These are phyloP conservation scores for Polietes domitor DNA, from an alignment of 2,888 invertebrate species.

Conservation along the genomic window DNA sequence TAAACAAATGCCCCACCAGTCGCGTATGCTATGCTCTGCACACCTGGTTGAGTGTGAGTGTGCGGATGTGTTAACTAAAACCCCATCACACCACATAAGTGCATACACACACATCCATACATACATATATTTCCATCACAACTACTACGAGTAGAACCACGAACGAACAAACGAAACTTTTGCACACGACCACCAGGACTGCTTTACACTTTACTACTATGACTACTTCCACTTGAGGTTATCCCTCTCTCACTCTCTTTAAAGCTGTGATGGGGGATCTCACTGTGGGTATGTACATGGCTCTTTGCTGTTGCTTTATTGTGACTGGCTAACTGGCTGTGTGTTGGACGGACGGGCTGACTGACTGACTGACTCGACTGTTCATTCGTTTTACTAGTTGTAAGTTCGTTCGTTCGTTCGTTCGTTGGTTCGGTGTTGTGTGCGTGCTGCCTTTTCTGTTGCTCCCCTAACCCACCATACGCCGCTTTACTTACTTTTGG, in stretches of 20 bases:
- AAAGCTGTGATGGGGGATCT: not conserved
- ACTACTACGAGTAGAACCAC: not conserved
- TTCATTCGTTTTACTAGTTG: not conserved
- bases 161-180: not conserved
- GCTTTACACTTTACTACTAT: not conserved
- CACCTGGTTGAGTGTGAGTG: no score
- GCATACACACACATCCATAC: not conserved
- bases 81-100: not conserved
- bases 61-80: no score
- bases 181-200: not conserved
- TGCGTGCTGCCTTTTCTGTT: no score
- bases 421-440: not conserved
- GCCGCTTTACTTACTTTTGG: not conserved
- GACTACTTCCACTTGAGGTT: not conserved
- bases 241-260: not conserved
- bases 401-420: not conserved
- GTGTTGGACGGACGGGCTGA: not conserved
- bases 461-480: not conserved
- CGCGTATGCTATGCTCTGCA: no score
- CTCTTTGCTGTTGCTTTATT: not conserved
- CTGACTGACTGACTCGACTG: not conserved
- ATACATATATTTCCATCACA: not conserved
- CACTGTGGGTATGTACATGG: not conserved
- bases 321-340: constrained; percentile 3
- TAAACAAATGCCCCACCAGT: constrained; percentile 7